phyloP scores from a whole-genome alignment of 2,113 vertebrate genomes.

The Polypterus senegalus region DNA sequence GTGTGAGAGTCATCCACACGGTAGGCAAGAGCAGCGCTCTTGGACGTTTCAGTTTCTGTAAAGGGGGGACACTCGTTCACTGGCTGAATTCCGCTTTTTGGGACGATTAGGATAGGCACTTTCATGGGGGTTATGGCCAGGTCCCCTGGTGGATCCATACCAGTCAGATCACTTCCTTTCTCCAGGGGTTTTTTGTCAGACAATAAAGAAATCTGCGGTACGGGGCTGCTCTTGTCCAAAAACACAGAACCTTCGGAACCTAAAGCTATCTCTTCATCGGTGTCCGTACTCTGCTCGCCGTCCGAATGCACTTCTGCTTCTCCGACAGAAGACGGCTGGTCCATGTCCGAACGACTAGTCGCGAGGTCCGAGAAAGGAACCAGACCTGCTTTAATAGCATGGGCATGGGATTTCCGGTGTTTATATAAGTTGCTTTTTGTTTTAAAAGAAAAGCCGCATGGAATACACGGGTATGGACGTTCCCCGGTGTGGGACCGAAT shows the following conservation, averaged over 20 bases:
- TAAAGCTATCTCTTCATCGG: constrained; percentile 76
- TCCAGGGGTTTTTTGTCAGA: constrained; percentile 47
- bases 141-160: constrained; percentile 66
- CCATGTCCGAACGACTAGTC: constrained; percentile 66
- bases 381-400: constrained; percentile 95
- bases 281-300: constrained; percentile 93
- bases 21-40: constrained; percentile 53
- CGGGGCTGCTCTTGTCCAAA: constrained; percentile 60
- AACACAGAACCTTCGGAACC: constrained; percentile 40
- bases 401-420: constrained; percentile 95
- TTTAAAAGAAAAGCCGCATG: constrained; percentile 97
- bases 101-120: constrained; percentile 91
- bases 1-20: constrained; percentile 75
- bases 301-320: constrained; percentile 89
- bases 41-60: constrained; percentile 60
- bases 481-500: constrained; percentile 95
- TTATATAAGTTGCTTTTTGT: constrained; percentile 98
- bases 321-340: constrained; percentile 71
- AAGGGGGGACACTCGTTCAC: constrained; percentile 62
- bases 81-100: constrained; percentile 67
- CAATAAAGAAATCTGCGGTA: constrained; percentile 64
- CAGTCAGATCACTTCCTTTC: constrained; percentile 52
- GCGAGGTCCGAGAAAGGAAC: constrained; percentile 85
- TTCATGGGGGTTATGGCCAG: constrained; percentile 72
- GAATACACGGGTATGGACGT: constrained; percentile 85